phyloP scores from a whole-genome alignment of 2,113 vertebrate species.

The Xenopus tropicalis region DNA sequence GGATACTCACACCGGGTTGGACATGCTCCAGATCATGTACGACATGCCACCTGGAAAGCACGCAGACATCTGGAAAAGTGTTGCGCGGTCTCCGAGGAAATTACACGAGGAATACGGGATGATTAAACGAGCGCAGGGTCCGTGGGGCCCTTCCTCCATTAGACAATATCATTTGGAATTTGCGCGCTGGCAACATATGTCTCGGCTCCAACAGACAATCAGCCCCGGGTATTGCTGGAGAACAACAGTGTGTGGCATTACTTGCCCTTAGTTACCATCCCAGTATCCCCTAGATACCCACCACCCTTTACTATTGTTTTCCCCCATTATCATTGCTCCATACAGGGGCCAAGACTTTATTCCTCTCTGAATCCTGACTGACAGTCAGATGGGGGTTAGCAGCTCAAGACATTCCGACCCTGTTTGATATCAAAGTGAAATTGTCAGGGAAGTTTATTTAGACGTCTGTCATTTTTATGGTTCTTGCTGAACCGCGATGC shows the following conservation, averaged over 20 bases:
- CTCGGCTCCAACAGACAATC: neutral
- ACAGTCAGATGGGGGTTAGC: no score
- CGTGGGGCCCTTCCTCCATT: constrained; percentile 57
- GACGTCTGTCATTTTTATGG: no score
- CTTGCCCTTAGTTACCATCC: no score
- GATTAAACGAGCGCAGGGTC: constrained; percentile 55
- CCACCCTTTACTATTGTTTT: no score
- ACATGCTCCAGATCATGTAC: constrained; percentile 57
- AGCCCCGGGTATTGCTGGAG: no score
- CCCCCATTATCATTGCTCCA: neutral
- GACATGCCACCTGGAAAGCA: constrained; percentile 60
- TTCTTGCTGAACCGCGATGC: no score
- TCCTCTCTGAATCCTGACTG: no score
- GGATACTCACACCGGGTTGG: constrained; percentile 49
- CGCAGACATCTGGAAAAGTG: constrained; percentile 63
- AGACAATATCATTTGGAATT: constrained; percentile 55
- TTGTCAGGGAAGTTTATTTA: no score
- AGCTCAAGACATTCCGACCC: no score
- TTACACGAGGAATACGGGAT: constrained; percentile 58
- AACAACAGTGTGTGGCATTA: no score
- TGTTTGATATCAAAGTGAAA: no score
- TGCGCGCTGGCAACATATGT: constrained; percentile 53
- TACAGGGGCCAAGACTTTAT: no score
- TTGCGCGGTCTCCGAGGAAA: constrained; percentile 62
- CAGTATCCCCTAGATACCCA: neutral